Base-by-base conservation (phyloP, 2,888 invertebrate genomes). In the Harmothoe impar region DNA sequence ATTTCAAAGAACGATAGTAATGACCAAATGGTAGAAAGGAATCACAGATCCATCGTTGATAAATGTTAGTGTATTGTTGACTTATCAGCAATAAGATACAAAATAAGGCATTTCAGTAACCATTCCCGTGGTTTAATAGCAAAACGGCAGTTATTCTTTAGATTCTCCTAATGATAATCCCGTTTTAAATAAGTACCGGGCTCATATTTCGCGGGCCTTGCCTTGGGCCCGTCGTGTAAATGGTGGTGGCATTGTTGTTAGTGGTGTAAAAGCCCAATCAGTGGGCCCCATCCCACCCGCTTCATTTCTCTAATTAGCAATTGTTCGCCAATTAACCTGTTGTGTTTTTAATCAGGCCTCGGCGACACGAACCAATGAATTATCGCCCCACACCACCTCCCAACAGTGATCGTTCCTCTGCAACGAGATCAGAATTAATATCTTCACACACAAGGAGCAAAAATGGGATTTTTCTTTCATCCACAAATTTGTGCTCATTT, bases 281-380 rank as follows among this genome's bases (percentile, higher is more conserved):
- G 72, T 29, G 72, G 25, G 12, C 15, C 29, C 31, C 15, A 72
- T 72, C 25, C 20, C 72, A 72, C 72, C 84, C 84, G 84, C 84
- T 86, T 54, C 86, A 54, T 86, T 86, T 86, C 86, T 56, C 54
- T 86, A 86, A 86, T 54, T 86, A 86, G 86, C 33, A 54, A 56
- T 86, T 86, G 86, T 86, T 29, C 54, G 29, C 56, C 86, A 86
- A 86, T 86, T 86, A 86, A 86, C 86, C 54, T 52, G 86, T n/a
- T 84, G 86, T 20, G 25, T 56, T 56, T 56, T 86, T 54, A 86
- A 54, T 86, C 29, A 86, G 29, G 25, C 15, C 17, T n/a, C 15
- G n/a, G 43, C 72, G 72, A 29, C 72, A 72, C 31, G 15, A 35
- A 35, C 86, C 52, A 54, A 86, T 86, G 54, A 86, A 56, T 56